Evolutionary conservation across 2,797 vertebrate genomes (phyloP), one percentile per base, ranked within the genome.

Genomic region (Cephalopachus bancanus): DNA sequence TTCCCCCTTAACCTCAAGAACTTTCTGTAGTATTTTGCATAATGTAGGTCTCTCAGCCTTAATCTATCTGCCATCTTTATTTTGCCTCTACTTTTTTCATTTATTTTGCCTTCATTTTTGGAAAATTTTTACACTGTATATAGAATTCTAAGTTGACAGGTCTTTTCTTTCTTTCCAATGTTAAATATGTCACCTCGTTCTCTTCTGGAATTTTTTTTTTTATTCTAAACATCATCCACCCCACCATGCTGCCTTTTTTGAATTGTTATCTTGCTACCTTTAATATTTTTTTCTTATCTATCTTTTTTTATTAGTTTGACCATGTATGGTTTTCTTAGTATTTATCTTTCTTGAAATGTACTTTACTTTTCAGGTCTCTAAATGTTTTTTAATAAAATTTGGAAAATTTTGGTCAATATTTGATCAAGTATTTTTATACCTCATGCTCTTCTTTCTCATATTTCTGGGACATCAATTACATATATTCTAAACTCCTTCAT

Each of bases 171-270:
- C 53, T 79, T 71, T 84, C 33, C 59, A 17, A 62, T 37, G 83
- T 91, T 88, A 78, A 81, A 69, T 59, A 55, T 11, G 7, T 51
- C 71, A 83, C 69, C 33, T 2, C 59, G 49, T 79, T 95, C 72
- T 94, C 67, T 94, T 88, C 83, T 67, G n/a, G 51, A 72, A 84
- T 62, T 20, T 62, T 92, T 72, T 81, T 59, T 28, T 95, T 90
- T 87, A 95, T 15, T 64, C n/a, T n/a, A 78, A 33, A 53, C 37
- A 16, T 76, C 64, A 44, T 51, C 76, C 28, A 28, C 51, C 44
- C 72, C 44, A 44, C 5, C 7, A 76, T 87, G 37, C 49, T 86
- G 51, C 74, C 33, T 79, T 53, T 88, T 84, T 20, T 76, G 60
- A 37, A 22, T 74, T 95, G 65, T 81, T 33, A 71, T 60, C 69